Percentiles rank a stretch among this genome's conserved stretches.
phyloP scores from a whole-genome alignment of 1,140 invertebrate genomes.

The Drosophila persimilis region DNA sequence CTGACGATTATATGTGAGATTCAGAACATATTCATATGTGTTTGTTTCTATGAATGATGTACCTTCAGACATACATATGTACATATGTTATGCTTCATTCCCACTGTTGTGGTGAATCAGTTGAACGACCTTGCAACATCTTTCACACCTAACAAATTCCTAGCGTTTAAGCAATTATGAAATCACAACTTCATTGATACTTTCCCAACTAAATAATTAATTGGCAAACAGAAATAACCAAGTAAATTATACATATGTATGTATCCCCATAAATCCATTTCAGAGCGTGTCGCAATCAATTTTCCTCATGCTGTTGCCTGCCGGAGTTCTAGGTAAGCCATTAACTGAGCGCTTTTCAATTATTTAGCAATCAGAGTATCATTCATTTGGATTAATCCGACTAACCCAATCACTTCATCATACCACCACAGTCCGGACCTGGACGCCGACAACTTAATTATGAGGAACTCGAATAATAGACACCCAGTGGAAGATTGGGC shows the following conservation, averaged over 20 bases:
- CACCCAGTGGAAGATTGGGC: slow-evolving; percentile 46
- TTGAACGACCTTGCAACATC: too few species aligned
- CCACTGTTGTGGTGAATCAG: too few species aligned
- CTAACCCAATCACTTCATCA: slow-evolving; percentile 30
- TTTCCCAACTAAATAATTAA: not conserved
- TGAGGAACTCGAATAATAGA: slow-evolving; percentile 18
- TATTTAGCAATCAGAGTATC: slow-evolving; percentile 34
- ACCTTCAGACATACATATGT: too few species aligned
- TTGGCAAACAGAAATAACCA: slow-evolving; percentile 6
- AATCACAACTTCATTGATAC: not conserved
- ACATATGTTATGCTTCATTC: too few species aligned
- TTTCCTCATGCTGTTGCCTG: not conserved
- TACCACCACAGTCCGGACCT: not conserved
- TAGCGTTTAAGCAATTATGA: not conserved
- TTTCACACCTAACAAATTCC: not conserved
- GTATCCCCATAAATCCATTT: slow-evolving; percentile 29
- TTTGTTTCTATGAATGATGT: too few species aligned
- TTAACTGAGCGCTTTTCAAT: slow-evolving; percentile 43
- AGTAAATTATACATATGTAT: slow-evolving; percentile 3
- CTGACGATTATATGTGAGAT: too few species aligned
- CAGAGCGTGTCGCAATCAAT: slow-evolving; percentile 32
- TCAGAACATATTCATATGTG: too few species aligned
- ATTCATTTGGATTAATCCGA: slow-evolving; percentile 28
- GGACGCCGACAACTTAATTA: slow-evolving; percentile 11
- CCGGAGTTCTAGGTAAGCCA: slow-evolving; percentile 3